These are phyloP conservation scores for Empis stercorea DNA, from an alignment of 2,888 invertebrate genomes.

Conservation along the genomic window DNA sequence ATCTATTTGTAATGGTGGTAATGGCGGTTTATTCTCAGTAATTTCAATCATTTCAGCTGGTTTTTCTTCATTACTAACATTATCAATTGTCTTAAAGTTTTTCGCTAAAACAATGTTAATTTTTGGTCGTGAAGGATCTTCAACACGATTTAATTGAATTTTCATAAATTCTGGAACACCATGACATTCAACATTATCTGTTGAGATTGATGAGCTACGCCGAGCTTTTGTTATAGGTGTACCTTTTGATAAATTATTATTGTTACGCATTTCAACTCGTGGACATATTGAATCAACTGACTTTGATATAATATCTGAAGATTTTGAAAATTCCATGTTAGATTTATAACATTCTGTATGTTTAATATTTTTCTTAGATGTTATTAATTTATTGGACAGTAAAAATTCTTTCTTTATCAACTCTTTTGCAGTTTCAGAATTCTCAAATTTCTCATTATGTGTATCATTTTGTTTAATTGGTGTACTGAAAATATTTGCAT, in stretches of 20 bases:
- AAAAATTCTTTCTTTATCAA: no score
- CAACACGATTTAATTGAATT: slow-evolving; percentile 54
- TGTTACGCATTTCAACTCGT: background rate
- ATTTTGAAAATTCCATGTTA: background rate
- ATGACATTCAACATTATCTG: slow-evolving; percentile 2
- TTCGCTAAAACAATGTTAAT: slow-evolving; percentile 54
- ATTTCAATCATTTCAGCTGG: slow-evolving; percentile 38
- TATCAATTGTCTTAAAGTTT: slow-evolving; percentile 34
- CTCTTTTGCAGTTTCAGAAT: slow-evolving; percentile 7
- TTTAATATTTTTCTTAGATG: background rate
- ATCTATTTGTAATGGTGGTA: slow-evolving; percentile 2
- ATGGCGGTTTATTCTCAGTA: slow-evolving; percentile 21
- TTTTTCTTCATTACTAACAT: slow-evolving; percentile 20
- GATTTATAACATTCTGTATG: background rate
- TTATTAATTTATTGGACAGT: no score
- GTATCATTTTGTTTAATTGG: slow-evolving; percentile 4
- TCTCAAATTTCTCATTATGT: slow-evolving; percentile 4
- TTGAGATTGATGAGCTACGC: slow-evolving; percentile 7
- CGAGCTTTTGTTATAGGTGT: slow-evolving; percentile 5
- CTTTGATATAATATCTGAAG: background rate
- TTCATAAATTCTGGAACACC: slow-evolving; percentile 54
- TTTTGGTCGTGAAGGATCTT: slow-evolving; percentile 44
- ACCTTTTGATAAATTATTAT: background rate
- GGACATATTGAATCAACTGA: background rate
- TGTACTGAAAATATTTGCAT: slow-evolving; percentile 10